A percentile compares a stretch with the other conserved stretches of the same genome.
Evolutionary conservation across 2,113 vertebrate genomes (phyloP).

Genomic region (Nibea coibor): DNA sequence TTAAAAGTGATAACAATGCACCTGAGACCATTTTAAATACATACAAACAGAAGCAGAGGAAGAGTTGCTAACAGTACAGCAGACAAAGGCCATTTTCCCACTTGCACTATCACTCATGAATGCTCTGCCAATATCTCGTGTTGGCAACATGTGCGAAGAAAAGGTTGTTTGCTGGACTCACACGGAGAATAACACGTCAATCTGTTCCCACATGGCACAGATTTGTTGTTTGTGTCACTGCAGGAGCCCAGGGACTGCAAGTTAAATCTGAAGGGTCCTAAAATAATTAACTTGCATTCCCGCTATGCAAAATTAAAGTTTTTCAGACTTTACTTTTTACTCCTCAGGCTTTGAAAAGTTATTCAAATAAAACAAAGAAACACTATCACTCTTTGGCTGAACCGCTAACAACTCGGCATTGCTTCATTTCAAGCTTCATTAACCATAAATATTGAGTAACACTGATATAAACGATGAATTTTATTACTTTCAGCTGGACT

Average conservation of each 20-base stretch:
- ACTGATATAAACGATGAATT: too few species aligned
- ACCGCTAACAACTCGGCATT: too few species aligned
- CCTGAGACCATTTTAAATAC: background rate
- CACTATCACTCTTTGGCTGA: too few species aligned
- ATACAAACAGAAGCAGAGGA: background rate
- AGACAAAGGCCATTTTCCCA: background rate
- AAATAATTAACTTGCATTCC: background rate
- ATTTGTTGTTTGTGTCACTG: background rate
- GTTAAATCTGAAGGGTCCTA: background rate
- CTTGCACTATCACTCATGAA: constrained; percentile 19
- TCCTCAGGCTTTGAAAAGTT: too few species aligned
- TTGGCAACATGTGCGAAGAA: constrained; percentile 1
- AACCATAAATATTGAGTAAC: too few species aligned
- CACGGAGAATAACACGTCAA: background rate
- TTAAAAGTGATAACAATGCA: background rate
- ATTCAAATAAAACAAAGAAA: too few species aligned
- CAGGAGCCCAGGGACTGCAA: background rate
- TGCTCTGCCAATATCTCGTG: constrained; percentile 1
- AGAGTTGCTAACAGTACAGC: background rate
- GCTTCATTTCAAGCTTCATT: too few species aligned
- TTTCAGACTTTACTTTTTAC: too few species aligned
- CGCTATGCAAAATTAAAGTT: too few species aligned
- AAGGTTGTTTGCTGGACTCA: constrained; percentile 15
- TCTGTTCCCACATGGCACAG: background rate
- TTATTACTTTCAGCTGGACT: too few species aligned